phyloP scores from a whole-genome alignment of 1,140 invertebrate genomes.

The Drosophila ohnishii region DNA sequence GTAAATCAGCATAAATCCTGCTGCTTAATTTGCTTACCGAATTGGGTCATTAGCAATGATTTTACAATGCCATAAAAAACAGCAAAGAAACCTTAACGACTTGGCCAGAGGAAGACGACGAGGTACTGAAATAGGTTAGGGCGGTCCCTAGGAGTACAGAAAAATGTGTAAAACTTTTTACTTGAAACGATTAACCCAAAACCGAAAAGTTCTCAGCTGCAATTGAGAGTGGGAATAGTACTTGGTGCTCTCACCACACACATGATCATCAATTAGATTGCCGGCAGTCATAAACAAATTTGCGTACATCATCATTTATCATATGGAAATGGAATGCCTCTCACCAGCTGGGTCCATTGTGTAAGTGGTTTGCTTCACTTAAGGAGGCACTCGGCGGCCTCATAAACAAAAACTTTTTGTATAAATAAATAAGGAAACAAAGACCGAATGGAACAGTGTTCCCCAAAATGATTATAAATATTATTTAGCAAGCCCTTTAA shows the following conservation, averaged over 20 bases:
- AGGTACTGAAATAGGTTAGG: conserved; percentile 17
- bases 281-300: conserved; percentile 69
- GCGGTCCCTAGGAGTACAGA: not conserved
- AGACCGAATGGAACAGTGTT: not conserved
- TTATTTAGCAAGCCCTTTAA: conserved; percentile 25
- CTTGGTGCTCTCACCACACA: conserved; percentile 36
- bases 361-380: conserved; percentile 49
- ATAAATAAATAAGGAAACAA: conserved; percentile 52
- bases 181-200: conserved; percentile 41
- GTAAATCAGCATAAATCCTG: conserved; percentile 59
- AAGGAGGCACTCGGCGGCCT: conserved; percentile 5
- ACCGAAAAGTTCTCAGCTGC: conserved; percentile 38
- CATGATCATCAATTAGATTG: conserved; percentile 57
- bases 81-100: conserved; percentile 51
- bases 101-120: not conserved
- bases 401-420: conserved; percentile 53
- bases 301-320: conserved; percentile 70
- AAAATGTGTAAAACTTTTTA: conserved; percentile 8
- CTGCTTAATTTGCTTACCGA: conserved; percentile 52
- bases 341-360: conserved; percentile 57
- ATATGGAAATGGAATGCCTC: conserved; percentile 29
- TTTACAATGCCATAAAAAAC: conserved; percentile 60
- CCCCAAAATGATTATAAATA: conserved; percentile 29
- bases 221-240: not conserved
- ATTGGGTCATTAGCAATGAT: conserved; percentile 71